These are phyloP conservation scores for Sminthurides aquaticus DNA, from an alignment of 2,888 invertebrate genomes.

Conservation along the genomic window DNA sequence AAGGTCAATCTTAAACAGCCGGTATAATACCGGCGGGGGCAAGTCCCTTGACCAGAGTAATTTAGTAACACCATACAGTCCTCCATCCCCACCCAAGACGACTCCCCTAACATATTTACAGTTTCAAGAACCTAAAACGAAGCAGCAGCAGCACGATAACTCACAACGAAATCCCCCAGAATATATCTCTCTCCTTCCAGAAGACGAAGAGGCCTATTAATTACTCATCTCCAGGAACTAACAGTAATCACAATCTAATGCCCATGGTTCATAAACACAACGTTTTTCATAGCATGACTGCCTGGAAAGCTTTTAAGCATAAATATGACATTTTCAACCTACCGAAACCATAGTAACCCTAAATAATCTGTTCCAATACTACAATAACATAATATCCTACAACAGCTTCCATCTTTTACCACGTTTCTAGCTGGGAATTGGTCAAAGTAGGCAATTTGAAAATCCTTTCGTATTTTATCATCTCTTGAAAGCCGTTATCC, in stretches of 20 bases:
- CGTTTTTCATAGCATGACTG: too few species aligned
- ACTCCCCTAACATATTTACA: constrained; percentile 12
- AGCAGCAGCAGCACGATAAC: background rate
- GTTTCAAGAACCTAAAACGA: constrained; percentile 2
- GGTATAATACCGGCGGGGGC: background rate
- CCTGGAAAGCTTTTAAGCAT: too few species aligned
- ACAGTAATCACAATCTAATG: constrained; percentile 18
- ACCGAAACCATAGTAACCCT: too few species aligned
- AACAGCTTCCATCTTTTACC: too few species aligned
- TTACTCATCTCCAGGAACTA: constrained; percentile 14
- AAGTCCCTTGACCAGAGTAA: constrained; percentile 18
- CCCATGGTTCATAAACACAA: too few species aligned
- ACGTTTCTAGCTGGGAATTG: too few species aligned
- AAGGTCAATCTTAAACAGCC: background rate
- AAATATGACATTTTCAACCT: too few species aligned
- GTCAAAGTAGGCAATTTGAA: too few species aligned
- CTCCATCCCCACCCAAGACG: constrained; percentile 15
- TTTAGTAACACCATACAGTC: constrained; percentile 18
- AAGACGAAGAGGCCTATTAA: constrained; percentile 27
- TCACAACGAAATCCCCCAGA: constrained; percentile 21
- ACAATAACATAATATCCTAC: too few species aligned
- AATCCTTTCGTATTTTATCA: too few species aligned
- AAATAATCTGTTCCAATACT: too few species aligned
- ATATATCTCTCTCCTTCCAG: constrained; percentile 31
- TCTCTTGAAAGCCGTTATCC: too few species aligned